Base-by-base conservation (phyloP, 2,113 vertebrate species). In the Miniopterus natalensis region DNA sequence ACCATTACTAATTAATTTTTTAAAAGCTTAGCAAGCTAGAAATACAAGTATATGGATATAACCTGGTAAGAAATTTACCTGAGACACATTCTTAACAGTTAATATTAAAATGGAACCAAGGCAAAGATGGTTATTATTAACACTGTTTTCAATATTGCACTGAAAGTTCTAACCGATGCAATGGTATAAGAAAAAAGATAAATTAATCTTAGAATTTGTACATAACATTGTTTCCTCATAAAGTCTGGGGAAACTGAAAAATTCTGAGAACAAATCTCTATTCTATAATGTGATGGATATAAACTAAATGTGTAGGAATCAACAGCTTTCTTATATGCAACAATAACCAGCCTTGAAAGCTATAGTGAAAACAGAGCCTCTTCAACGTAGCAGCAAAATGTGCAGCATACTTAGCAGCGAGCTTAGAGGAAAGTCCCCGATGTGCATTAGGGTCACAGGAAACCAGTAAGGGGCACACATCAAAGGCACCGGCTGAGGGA, bases 1-100 rank as follows among this genome's bases (percentile, higher is more conserved):
- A n/a, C 36, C 47, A 79, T 87, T 90, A 27, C 21, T 95, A 88
- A 91, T 89, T 65, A 90, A 83, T 53, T n/a, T 3, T 51, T 8
- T 13, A 40, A 29, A 59, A 47, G 15, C 13, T 87, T 87, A 79
- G 18, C 17, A 84, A 78, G 18, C 25, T 53, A 79, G 12, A 95
- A 93, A 45, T 88, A 70, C 7, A 90, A 74, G 36, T 1, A 21
- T 84, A 59, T 18, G n/a, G 25, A 49, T 4, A 36, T 51, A 94
- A 59, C 20, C 40, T 71, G 17, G 10, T 47, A 80, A 91, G 66
- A 13, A 75, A 93, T 66, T 86, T 57, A 63, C 11, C 57, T 92
- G 31, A 75, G 79, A 15, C 42, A 0, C 79, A 49, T 70, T 92
- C 17, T 55, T 63, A 61, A 79, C 0, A 68, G 4, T 85, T 49